Evolutionary conservation across 2,797 vertebrate species (phyloP), one percentile per base, ranked within the genome.

Genomic region (Eremophila alpestris): DNA sequence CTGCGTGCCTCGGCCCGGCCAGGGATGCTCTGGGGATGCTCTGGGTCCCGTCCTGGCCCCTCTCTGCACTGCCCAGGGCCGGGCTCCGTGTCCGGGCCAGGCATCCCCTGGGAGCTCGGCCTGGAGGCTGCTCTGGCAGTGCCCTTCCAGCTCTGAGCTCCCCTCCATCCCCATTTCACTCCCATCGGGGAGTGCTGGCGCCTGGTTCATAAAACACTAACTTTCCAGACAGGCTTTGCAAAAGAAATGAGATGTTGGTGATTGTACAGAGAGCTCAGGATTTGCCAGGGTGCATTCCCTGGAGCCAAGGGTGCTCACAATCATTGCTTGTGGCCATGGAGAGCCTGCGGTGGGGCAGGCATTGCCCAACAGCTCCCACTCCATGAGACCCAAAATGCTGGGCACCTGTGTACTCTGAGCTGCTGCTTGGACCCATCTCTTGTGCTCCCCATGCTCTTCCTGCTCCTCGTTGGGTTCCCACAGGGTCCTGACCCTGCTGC

Each of bases 121-220:
- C 36, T 36, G 36, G 36, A 36, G 36, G 36, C 36, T 36, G 36
- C 36, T 63, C 22, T 26, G 5, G 41, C 62, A 21, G 63, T 32
- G 18, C 36, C 65, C n/a, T 12, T 16, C 10, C 65, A 18, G 36
- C 69, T 75, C 63, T 3, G 0, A 46, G 51, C 74, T 73, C 20
- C 2, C 12, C 0, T 22, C 9, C 0, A 7, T 49, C 27, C 13
- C 0, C 22, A 1, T 49, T 63, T 45, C 26, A 16, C 34, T 64
- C 17, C 2, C 12, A 0, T 6, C 9, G 54, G 54, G 54, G 49
- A 64, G 46, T 5, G 46, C 74, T 78, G 60, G 52, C 0, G 1
- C 83, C 86, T 58, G 58, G 32, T 26, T 88, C 68, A 13, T 34
- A 40, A 54, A 82, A 51, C 71, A 7, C 0, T 30, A 62, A 29